Percentiles rank a stretch among this genome's conserved stretches.
Evolutionary conservation across 2,113 vertebrate genomes (phyloP).

Genomic region (Collichthys lucidus): DNA sequence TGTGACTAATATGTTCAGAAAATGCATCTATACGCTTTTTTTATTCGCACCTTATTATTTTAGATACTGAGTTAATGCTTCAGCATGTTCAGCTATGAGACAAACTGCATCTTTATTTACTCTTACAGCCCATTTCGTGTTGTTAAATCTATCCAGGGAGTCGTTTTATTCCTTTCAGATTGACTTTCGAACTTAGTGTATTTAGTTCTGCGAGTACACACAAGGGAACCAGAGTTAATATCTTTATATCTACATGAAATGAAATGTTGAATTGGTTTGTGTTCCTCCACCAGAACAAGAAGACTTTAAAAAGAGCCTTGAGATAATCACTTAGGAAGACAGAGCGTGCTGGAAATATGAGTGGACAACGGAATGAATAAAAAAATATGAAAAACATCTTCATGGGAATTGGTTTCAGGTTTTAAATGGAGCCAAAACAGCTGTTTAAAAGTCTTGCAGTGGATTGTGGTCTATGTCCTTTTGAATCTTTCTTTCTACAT

Average conservation of each 20-base stretch:
- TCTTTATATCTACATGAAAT: not conserved
- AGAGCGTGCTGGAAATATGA: not conserved
- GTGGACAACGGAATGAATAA: not conserved
- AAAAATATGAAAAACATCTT: too few relatives aligned
- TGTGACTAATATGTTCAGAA: slow-evolving; percentile 11
- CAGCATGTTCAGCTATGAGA: not conserved
- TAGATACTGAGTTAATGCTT: not conserved
- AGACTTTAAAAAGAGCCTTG: not conserved
- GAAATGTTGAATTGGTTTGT: not conserved
- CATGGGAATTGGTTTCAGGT: too few relatives aligned
- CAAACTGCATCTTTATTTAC: not conserved
- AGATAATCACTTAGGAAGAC: not conserved
- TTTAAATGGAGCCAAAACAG: not conserved
- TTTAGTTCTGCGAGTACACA: not conserved
- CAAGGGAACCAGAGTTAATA: not conserved
- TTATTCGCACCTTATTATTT: not conserved
- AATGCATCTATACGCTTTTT: not conserved
- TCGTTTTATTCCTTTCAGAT: not conserved
- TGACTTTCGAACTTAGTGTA: not conserved
- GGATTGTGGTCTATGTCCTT: not conserved
- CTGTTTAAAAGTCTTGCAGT: not conserved
- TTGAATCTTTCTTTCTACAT: too few relatives aligned
- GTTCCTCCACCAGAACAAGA: not conserved
- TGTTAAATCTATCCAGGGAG: not conserved
- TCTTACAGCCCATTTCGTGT: not conserved